phyloP scores from a whole-genome alignment of 2,113 vertebrate species.

The Talpa occidentalis region DNA sequence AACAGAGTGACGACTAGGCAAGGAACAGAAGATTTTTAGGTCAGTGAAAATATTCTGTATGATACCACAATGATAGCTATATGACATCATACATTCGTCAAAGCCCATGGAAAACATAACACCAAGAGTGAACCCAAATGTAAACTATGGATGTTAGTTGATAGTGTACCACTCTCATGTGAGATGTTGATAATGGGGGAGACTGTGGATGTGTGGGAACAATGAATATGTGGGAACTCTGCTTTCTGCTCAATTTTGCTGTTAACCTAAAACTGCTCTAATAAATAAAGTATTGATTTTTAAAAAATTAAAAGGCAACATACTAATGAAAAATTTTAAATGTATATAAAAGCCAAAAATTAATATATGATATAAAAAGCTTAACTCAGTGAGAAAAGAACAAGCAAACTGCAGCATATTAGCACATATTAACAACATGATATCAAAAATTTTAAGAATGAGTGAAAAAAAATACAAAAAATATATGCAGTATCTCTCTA shows the following conservation, averaged over 20 bases:
- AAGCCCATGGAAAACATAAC: neutral
- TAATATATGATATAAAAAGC: neutral
- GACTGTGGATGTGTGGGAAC: neutral
- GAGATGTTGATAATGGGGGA: neutral
- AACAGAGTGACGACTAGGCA: neutral
- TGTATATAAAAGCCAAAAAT: neutral
- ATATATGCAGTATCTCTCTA: neutral
- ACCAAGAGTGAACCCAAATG: neutral
- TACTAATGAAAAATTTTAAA: neutral
- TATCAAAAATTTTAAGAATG: neutral
- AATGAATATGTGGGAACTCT: neutral
- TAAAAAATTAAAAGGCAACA: neutral
- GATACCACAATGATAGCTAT: neutral
- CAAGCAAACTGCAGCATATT: neutral
- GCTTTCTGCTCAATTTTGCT: neutral
- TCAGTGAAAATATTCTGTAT: too few species aligned
- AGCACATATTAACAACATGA: neutral
- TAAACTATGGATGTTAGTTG: neutral
- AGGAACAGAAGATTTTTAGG: neutral
- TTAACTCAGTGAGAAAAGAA: neutral
- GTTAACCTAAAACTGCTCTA: neutral
- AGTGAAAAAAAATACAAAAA: neutral
- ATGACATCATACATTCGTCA: neutral
- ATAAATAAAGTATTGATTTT: too few species aligned
- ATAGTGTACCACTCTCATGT: neutral